Base-by-base conservation (phyloP, 2,113 vertebrate species). In the Paradisaea rubra region DNA sequence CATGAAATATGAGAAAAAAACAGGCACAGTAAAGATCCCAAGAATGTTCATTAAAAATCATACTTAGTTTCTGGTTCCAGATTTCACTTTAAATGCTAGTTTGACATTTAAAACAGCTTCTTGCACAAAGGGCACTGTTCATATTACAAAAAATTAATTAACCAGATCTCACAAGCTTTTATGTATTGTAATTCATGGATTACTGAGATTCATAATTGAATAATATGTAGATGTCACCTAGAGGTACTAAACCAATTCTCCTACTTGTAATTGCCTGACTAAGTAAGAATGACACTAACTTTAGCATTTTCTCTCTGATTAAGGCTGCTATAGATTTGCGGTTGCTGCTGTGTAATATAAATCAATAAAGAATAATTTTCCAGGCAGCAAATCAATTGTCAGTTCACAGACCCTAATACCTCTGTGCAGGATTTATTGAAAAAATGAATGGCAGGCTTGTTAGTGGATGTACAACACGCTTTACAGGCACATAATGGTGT, bases 321-420 rank as follows among this genome's bases (percentile, higher is more conserved):
- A 98, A 97, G 95, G 93, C 96, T 25, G 59, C 94, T 96, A 97
- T 96, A 96, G 97, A 97, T 97, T 97, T 97, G 95, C 7, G 79
- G 97, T 97, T 86, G 68, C 96, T 61, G 86, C 91, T 78, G 81
- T 83, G 95, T 97, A 97, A 98, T 97, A 98, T 97, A 97, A 98
- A 98, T 98, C 98, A 98, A 98, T 98, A 98, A 98, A 98, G 97
- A 98, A 98, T 98, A 97, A 98, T 98, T 98, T 98, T 98, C 97
- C 94, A 97, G 97, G 94, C 98, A 98, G 97, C 97, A 98, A 98
- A 98, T 98, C 98, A 97, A 97, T 98, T 97, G 96, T 98, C 97
- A 97, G 97, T 97, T 98, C 97, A 98, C 95, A 97, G 97, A 96
- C 95, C 95, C 95, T 95, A 97, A 97, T 97, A 97, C 93, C 81